These are phyloP conservation scores for Ceratina australensis DNA, from an alignment of 1,140 invertebrate species.

Conservation along the genomic window DNA sequence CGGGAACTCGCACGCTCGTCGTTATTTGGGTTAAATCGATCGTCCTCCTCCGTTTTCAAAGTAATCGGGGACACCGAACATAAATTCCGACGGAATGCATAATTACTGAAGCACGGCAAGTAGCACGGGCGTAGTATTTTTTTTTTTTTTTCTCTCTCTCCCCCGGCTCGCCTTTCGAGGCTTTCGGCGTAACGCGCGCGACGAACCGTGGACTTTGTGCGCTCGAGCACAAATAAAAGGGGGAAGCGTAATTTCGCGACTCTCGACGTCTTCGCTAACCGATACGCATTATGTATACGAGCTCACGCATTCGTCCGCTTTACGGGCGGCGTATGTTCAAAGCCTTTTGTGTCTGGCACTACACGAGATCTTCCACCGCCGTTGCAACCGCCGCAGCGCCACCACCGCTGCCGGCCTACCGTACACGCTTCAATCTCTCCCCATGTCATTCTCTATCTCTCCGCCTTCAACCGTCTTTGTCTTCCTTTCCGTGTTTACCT, in stretches of 20 bases:
- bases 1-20: not conserved
- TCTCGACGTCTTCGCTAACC: conserved; percentile 20
- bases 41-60: not conserved
- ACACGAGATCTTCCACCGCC: not conserved
- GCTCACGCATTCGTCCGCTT: conserved; percentile 17
- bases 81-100: not conserved
- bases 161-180: not conserved
- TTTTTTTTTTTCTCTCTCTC: no score
- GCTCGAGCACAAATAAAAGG: conserved; percentile 26
- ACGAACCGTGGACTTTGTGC: not conserved
- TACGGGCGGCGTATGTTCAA: conserved; percentile 35
- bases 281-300: conserved; percentile 42
- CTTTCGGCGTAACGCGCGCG: conserved; percentile 3
- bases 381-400: not conserved
- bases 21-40: conserved; percentile 5
- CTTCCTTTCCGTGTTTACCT: not conserved
- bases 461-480: no score
- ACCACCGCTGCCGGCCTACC: no score
- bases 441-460: not conserved
- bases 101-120: not conserved
- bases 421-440: conserved; percentile 16
- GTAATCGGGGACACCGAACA: no score
- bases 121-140: no score
- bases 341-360: conserved; percentile 37
- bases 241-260: conserved; percentile 35